A percentile compares a stretch with the other conserved stretches of the same genome.
Conservation (phyloP, 2,888 invertebrate species). For the Parnassius apollo region DNA sequence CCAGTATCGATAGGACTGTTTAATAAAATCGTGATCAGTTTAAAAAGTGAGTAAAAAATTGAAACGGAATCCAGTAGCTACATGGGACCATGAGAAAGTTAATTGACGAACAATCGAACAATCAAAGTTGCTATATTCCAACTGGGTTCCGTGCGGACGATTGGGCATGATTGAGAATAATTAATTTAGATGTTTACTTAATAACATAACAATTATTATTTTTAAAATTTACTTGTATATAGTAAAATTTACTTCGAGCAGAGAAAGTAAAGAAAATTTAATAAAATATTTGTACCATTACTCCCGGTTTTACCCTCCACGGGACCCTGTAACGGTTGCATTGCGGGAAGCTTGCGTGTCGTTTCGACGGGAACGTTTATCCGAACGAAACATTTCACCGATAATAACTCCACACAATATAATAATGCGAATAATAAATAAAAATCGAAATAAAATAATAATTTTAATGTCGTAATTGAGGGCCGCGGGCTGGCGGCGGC, state of each 20-base stretch:
- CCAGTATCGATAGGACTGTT: constrained; percentile 26
- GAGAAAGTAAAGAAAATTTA: not conserved
- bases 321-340: constrained; percentile 56
- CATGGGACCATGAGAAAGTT: constrained; percentile 74
- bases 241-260: not conserved
- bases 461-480: constrained; percentile 80
- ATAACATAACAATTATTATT: not conserved
- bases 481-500: constrained; percentile 71
- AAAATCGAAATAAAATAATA: constrained; percentile 81
- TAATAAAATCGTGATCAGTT: constrained; percentile 67
- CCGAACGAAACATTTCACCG: constrained; percentile 81
- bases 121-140: constrained; percentile 41
- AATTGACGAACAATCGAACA: constrained; percentile 56
- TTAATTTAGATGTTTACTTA: not conserved
- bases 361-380: constrained; percentile 69
- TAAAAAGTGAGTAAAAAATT: constrained; percentile 54
- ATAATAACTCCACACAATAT: constrained; percentile 81
- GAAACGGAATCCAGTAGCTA: constrained; percentile 73
- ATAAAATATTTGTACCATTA: not conserved
- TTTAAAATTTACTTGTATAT: too few relatives aligned
- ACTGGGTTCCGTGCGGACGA: constrained; percentile 49
- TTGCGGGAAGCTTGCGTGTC: constrained; percentile 68
- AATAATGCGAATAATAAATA: constrained; percentile 82
- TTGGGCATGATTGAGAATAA: not conserved
- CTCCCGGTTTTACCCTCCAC: constrained; percentile 22